These are phyloP conservation scores for Drosophila malerkotliana DNA, from an alignment of 1,140 invertebrate species.

Conservation along the genomic window DNA sequence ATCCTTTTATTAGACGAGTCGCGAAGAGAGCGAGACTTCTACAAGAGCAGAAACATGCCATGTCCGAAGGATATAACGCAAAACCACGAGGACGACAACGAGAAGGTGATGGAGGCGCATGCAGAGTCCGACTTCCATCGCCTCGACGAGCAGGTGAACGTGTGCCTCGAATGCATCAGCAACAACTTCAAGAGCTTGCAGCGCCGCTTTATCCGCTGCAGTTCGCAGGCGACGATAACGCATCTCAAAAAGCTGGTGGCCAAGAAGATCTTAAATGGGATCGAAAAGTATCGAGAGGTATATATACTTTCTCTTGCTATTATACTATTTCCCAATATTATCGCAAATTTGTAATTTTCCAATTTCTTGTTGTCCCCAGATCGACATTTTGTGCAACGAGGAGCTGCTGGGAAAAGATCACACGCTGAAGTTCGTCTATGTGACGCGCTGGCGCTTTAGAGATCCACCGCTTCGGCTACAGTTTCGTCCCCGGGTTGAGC, in stretches of 20 bases:
- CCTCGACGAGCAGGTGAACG: conserved; percentile 97
- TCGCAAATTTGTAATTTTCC: neutral
- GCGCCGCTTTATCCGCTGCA: conserved; percentile 95
- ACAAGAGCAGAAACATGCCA: conserved; percentile 91
- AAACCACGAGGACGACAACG: conserved; percentile 84
- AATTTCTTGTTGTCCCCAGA: conserved; percentile 85
- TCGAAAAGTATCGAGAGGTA: conserved; percentile 98
- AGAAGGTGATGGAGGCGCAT: conserved; percentile 85
- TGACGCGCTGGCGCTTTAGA: conserved; percentile 98
- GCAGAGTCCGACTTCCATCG: conserved; percentile 96
- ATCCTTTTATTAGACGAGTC: conserved; percentile 89
- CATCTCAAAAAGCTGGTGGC: conserved; percentile 99
- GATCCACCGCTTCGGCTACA: conserved; percentile 94
- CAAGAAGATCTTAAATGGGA: conserved; percentile 95
- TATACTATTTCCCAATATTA: too few species aligned
- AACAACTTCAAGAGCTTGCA: conserved; percentile 93
- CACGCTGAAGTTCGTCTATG: conserved; percentile 98
- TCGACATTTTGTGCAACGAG: conserved; percentile 99
- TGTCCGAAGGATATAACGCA: conserved; percentile 92
- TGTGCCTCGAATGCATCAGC: conserved; percentile 94
- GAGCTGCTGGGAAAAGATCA: conserved; percentile 99
- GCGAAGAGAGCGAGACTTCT: conserved; percentile 94
- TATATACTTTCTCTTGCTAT: conserved; percentile 12
- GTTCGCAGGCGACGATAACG: conserved; percentile 97
- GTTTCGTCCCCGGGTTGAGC: conserved; percentile 89